phyloP scores from a whole-genome alignment of 1,140 invertebrate genomes.

The Hormaphis cornu region DNA sequence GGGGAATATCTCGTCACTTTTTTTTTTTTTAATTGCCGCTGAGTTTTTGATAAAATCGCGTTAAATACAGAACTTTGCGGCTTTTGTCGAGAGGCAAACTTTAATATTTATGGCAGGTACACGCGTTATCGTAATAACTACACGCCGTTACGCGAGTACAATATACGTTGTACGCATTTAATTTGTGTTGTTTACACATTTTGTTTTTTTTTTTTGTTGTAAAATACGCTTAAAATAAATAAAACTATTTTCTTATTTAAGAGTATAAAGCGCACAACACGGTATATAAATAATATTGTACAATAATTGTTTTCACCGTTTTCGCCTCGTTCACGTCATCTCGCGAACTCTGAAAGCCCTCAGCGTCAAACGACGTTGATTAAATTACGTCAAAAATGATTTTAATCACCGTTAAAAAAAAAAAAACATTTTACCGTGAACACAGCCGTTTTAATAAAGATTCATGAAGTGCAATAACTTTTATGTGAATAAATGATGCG shows the following conservation, averaged over 20 bases:
- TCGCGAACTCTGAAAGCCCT: not conserved
- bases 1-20: no score
- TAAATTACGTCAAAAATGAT: slow-evolving; percentile 9
- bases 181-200: no score
- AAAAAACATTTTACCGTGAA: not conserved
- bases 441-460: not conserved
- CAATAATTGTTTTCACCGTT: not conserved
- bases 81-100: not conserved
- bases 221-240: no score
- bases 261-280: no score
- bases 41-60: no score
- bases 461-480: not conserved
- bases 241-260: no score
- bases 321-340: not conserved
- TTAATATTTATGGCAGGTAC: not conserved
- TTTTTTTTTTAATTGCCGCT: no score
- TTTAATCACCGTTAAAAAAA: not conserved
- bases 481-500: not conserved
- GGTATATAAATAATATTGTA: no score
- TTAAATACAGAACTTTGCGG: not conserved
- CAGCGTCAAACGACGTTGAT: not conserved
- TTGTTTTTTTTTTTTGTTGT: no score
- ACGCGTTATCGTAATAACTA: no score
- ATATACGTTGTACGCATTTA: no score
- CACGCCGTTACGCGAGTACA: no score